A percentile compares a stretch with the other conserved stretches of the same genome.
These are phyloP conservation scores for Apus apus DNA, from an alignment of 2,113 vertebrate genomes.

Conservation along the genomic window DNA sequence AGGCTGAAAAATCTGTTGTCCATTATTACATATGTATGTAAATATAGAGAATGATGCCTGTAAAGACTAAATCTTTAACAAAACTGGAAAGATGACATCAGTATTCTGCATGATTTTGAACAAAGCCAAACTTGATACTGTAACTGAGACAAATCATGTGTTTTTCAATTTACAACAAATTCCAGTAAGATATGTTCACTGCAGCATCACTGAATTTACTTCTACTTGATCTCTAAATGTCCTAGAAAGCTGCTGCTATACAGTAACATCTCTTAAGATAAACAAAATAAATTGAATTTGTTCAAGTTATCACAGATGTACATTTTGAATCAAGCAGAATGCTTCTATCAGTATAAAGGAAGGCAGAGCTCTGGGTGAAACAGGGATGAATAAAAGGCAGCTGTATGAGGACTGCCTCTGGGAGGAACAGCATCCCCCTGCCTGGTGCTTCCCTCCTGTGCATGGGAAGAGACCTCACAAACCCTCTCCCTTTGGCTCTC, in stretches of 20 bases:
- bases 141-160: background rate
- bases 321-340: background rate
- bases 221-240: background rate
- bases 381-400: background rate
- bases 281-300: background rate
- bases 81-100: background rate
- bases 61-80: background rate
- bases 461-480: background rate
- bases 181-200: background rate
- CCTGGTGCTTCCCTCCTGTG: background rate
- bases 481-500: too few relatives aligned
- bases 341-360: background rate
- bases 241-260: background rate
- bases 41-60: fast-evolving
- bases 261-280: background rate
- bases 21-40: background rate
- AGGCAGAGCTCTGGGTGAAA: background rate
- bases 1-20: background rate
- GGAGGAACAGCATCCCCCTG: background rate
- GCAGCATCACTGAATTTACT: background rate
- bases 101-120: background rate
- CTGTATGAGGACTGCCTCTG: background rate
- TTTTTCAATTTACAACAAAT: background rate
- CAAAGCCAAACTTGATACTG: background rate
- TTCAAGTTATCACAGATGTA: background rate